Evolutionary conservation across 2,113 vertebrate genomes (phyloP).

Genomic region (Mustelus asterias): DNA sequence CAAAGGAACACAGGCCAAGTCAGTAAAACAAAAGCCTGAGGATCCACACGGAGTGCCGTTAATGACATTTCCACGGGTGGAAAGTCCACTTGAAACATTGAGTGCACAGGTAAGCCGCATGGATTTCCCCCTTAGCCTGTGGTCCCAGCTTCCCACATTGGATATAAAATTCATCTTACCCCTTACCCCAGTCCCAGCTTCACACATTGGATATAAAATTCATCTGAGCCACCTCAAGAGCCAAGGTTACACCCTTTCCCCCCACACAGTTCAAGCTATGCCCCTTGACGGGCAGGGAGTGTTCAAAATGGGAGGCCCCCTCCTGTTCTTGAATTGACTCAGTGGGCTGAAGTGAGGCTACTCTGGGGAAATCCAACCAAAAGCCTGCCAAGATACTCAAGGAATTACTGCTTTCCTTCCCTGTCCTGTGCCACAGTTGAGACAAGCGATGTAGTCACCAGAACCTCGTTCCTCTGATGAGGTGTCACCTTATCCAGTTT

Average conservation of each 20-base stretch:
- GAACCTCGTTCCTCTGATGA: neutral
- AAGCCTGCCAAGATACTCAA: neutral
- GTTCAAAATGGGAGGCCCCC: neutral
- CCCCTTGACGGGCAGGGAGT: neutral
- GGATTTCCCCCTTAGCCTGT: neutral
- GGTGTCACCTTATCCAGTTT: neutral
- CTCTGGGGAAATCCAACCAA: neutral
- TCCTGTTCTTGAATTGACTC: neutral
- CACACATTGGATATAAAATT: neutral
- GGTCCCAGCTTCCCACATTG: neutral
- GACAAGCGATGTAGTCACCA: neutral
- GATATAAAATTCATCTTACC: too few relatives aligned
- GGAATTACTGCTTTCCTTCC: neutral
- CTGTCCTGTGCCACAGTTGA: neutral
- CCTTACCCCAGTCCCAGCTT: neutral
- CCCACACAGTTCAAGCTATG: neutral
- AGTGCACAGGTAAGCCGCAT: constrained; percentile 81
- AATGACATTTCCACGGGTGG: constrained; percentile 94
- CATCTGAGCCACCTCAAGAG: neutral
- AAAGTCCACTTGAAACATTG: constrained; percentile 92
- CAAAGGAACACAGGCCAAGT: constrained; percentile 71
- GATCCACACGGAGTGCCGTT: constrained; percentile 82
- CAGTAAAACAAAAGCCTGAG: constrained; percentile 80
- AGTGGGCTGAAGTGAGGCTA: neutral
- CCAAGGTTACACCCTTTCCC: neutral